Evolutionary conservation across 2,888 invertebrate species (phyloP).

Genomic region (Synergus itoensis): DNA sequence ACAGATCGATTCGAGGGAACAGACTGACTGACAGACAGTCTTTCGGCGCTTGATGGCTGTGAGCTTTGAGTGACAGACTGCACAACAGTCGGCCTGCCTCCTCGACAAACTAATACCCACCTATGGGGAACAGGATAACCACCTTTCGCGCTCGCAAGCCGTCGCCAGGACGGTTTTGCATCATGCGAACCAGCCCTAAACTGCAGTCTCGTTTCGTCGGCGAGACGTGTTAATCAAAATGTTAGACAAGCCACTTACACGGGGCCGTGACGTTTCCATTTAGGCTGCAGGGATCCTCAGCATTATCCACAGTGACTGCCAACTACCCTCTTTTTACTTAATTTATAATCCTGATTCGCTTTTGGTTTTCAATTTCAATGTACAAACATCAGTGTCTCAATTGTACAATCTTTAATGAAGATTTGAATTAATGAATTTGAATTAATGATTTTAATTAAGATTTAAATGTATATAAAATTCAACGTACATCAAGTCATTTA

Average conservation of each 20-base stretch:
- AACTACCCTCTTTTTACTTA: not conserved
- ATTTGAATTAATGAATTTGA: too few species aligned
- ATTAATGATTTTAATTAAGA: too few species aligned
- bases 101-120: slow-evolving; percentile 77
- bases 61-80: slow-evolving; percentile 65
- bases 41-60: slow-evolving; percentile 59
- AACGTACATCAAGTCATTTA: too few species aligned
- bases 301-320: slow-evolving; percentile 15
- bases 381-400: not conserved
- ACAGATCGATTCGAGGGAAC: slow-evolving; percentile 70
- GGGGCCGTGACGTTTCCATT: slow-evolving; percentile 76
- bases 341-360: not conserved
- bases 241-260: slow-evolving; percentile 78
- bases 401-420: not conserved
- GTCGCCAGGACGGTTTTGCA: slow-evolving; percentile 56
- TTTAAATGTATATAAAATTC: too few species aligned
- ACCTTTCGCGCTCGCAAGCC: slow-evolving; percentile 64
- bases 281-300: slow-evolving; percentile 63
- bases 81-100: slow-evolving; percentile 66
- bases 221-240: slow-evolving; percentile 78
- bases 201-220: slow-evolving; percentile 62
- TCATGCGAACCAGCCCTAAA: slow-evolving; percentile 60
- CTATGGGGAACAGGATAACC: slow-evolving; percentile 67
- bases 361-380: not conserved
- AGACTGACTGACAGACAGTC: slow-evolving; percentile 70